Conservation (phyloP, 2,113 vertebrate genomes). For the Odontesthes bonariensis region DNA sequence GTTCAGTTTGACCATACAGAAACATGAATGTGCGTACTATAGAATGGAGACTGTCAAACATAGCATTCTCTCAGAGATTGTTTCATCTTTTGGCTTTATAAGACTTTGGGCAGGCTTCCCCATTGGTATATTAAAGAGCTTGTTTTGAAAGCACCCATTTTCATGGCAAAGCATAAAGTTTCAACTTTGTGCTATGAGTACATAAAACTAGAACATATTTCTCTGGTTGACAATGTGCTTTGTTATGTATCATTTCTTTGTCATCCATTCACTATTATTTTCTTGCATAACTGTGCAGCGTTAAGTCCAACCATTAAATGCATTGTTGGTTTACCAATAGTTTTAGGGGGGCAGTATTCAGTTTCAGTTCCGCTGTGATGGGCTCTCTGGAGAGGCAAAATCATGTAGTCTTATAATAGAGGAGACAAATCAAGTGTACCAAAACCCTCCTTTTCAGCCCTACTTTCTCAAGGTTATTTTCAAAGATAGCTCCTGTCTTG, state of each 20-base stretch:
- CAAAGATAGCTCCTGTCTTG: conserved; percentile 80
- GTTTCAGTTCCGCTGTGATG: conserved; percentile 58
- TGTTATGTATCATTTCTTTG: conserved; percentile 29
- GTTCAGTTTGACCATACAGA: conserved; percentile 15
- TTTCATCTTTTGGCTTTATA: conserved; percentile 3
- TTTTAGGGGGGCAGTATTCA: conserved; percentile 56
- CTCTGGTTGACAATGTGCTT: conserved; percentile 47
- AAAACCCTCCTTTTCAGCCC: conserved; percentile 75
- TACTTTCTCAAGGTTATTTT: conserved; percentile 85
- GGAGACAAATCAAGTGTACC: conserved; percentile 75
- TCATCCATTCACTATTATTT: conserved; percentile 46
- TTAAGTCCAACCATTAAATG: conserved; percentile 58
- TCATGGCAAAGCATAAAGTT: conserved; percentile 9
- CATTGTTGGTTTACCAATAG: conserved; percentile 56
- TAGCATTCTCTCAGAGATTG: not conserved
- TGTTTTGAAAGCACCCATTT: conserved; percentile 2
- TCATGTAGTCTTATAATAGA: conserved; percentile 77
- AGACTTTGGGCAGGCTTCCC: not conserved
- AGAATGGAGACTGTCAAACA: not conserved
- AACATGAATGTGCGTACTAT: conserved; percentile 21
- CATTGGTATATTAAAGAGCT: conserved; percentile 3
- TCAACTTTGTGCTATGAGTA: not conserved
- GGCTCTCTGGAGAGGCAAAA: conserved; percentile 69
- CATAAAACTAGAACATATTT: conserved; percentile 24
- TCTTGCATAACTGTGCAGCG: conserved; percentile 50